Evolutionary conservation across 1,140 invertebrate species (phyloP).

Genomic region (Zaprionus africanus): DNA sequence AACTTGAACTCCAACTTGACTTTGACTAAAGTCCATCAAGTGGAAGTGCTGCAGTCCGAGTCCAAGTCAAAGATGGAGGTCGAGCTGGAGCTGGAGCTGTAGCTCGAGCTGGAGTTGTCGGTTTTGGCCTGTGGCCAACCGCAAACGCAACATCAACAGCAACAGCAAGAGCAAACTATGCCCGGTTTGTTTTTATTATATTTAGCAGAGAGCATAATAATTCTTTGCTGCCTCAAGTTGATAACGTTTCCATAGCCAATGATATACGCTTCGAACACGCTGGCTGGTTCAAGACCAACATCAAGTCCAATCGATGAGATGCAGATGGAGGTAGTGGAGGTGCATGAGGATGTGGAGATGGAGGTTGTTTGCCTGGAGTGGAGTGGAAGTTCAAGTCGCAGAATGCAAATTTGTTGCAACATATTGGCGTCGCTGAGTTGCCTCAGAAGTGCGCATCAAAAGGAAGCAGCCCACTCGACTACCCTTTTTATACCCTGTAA

Average conservation of each 20-base stretch:
- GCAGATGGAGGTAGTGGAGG: conserved; percentile 13
- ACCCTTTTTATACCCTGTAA: conserved; percentile 43
- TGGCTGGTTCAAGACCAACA: background rate
- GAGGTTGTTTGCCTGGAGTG: conserved; percentile 39
- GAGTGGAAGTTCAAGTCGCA: conserved; percentile 49
- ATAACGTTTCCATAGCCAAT: conserved; percentile 66
- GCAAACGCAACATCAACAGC: conserved; percentile 16
- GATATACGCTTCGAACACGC: conserved; percentile 35
- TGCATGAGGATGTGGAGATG: conserved; percentile 2
- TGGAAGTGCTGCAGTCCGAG: conserved; percentile 39
- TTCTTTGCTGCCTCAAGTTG: conserved; percentile 73
- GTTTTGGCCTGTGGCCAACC: conserved; percentile 61
- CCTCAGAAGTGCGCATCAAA: conserved; percentile 71
- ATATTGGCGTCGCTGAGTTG: conserved; percentile 78
- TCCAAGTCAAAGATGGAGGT: conserved; percentile 11
- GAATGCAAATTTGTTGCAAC: conserved; percentile 78
- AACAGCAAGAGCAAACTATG: conserved; percentile 32
- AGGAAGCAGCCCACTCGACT: conserved; percentile 62
- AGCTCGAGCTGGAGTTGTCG: conserved; percentile 14
- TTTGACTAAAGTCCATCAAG: conserved; percentile 83
- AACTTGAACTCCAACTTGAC: conserved; percentile 81
- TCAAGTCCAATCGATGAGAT: conserved; percentile 16
- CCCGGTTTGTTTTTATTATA: conserved; percentile 81
- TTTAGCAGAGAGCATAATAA: conserved; percentile 83
- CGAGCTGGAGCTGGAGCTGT: conserved; percentile 5